phyloP scores from a whole-genome alignment of 2,797 vertebrate species.

The Mormyrops boulengeri region DNA sequence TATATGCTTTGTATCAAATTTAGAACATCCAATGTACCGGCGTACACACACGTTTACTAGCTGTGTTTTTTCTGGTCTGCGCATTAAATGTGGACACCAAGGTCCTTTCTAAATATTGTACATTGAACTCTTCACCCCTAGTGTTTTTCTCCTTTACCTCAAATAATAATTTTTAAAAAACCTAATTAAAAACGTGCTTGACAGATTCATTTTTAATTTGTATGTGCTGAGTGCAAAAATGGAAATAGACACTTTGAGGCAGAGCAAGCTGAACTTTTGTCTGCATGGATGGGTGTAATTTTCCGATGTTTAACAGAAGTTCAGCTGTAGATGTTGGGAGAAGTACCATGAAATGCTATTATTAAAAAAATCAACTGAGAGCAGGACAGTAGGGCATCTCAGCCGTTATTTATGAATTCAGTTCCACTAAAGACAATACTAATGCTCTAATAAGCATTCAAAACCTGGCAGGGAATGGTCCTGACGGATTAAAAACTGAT shows the following conservation, averaged over 20 bases:
- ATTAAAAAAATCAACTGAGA: neutral
- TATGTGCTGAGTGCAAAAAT: neutral
- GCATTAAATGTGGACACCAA: neutral
- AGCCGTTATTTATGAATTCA: neutral
- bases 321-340: neutral
- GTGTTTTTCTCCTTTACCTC: neutral
- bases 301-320: neutral
- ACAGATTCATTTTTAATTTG: neutral
- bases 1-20: slow-evolving; percentile 14
- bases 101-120: neutral
- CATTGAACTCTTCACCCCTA: neutral
- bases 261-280: neutral
- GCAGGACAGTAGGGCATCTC: neutral
- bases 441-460: neutral
- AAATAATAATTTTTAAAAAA: neutral
- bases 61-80: neutral
- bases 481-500: neutral
- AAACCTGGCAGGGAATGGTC: neutral
- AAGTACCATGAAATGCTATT: neutral
- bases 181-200: slow-evolving; percentile 1
- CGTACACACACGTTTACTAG: neutral
- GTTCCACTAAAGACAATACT: neutral
- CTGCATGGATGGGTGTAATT: neutral
- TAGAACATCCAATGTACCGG: neutral
- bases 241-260: neutral